Percentiles rank a stretch among this genome's conserved stretches.
Evolutionary conservation across 2,797 vertebrate species (phyloP).

Genomic region (Ptychadena robeensis): DNA sequence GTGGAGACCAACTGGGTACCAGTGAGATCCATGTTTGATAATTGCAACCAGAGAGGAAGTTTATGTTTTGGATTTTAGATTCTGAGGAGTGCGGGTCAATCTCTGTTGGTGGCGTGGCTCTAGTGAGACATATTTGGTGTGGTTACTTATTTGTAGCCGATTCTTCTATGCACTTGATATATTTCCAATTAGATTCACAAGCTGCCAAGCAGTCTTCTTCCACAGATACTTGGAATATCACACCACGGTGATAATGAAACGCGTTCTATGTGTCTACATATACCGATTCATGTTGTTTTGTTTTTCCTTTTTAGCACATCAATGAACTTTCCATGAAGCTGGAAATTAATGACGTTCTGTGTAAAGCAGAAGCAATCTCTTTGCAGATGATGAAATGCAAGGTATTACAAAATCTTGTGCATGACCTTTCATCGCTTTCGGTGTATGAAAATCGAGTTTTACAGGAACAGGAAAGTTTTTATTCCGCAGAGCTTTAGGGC

Average conservation of each 20-base stretch:
- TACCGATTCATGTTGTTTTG: slow-evolving; percentile 41
- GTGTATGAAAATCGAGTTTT: slow-evolving; percentile 3
- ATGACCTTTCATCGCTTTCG: slow-evolving; percentile 33
- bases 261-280: background rate
- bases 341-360: slow-evolving; percentile 89
- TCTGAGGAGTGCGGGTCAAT: no score
- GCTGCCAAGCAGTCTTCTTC: no score
- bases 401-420: slow-evolving; percentile 72
- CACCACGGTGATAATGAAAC: background rate
- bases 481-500: background rate
- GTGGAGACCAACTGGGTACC: no score
- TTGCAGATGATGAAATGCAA: slow-evolving; percentile 92
- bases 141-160: background rate
- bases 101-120: no score
- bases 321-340: slow-evolving; percentile 98
- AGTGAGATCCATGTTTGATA: no score
- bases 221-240: no score
- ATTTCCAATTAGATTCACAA: no score
- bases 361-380: slow-evolving; percentile 92
- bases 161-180: background rate
- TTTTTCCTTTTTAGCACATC: slow-evolving; percentile 88
- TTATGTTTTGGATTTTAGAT: no score
- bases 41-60: no score
- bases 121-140: background rate
- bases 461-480: slow-evolving; percentile 15